These are phyloP conservation scores for Euproctis similis DNA, from an alignment of 2,888 invertebrate species.

Conservation along the genomic window DNA sequence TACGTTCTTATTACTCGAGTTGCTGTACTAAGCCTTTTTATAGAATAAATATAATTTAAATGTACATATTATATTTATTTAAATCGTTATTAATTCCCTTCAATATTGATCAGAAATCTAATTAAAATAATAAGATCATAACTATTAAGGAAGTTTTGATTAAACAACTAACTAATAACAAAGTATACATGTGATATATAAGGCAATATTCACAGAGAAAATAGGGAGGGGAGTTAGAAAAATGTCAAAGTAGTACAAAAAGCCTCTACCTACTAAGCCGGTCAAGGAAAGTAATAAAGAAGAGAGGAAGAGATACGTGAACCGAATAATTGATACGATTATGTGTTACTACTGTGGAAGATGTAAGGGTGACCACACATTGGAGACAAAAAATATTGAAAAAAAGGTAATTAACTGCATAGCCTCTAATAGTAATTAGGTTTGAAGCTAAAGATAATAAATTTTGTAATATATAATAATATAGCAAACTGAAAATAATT, in stretches of 20 bases:
- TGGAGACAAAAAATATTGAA: too few species aligned
- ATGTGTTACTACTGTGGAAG: conserved; percentile 54
- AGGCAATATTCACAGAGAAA: conserved; percentile 15
- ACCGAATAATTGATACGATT: conserved; percentile 72
- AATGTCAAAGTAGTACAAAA: conserved; percentile 39
- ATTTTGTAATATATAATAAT: too few species aligned
- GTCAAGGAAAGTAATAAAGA: conserved; percentile 62
- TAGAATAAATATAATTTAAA: too few species aligned
- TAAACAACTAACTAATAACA: conserved; percentile 5
- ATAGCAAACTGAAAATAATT: too few species aligned
- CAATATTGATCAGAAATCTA: too few species aligned
- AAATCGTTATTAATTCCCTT: too few species aligned
- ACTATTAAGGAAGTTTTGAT: too few species aligned
- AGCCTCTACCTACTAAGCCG: conserved; percentile 38
- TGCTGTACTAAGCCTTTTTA: conserved; percentile 25
- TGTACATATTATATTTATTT: too few species aligned
- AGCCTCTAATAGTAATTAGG: too few species aligned
- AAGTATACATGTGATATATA: conserved; percentile 18
- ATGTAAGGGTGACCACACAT: conserved; percentile 29
- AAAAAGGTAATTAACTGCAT: too few species aligned
- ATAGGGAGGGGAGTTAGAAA: conserved; percentile 21
- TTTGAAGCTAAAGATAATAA: too few species aligned
- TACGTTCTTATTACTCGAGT: conserved; percentile 22
- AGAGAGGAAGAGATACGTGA: conserved; percentile 62
- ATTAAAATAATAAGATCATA: too few species aligned